These are phyloP conservation scores for Amblyopsis rosae DNA, from an alignment of 2,113 vertebrate genomes.

Conservation along the genomic window DNA sequence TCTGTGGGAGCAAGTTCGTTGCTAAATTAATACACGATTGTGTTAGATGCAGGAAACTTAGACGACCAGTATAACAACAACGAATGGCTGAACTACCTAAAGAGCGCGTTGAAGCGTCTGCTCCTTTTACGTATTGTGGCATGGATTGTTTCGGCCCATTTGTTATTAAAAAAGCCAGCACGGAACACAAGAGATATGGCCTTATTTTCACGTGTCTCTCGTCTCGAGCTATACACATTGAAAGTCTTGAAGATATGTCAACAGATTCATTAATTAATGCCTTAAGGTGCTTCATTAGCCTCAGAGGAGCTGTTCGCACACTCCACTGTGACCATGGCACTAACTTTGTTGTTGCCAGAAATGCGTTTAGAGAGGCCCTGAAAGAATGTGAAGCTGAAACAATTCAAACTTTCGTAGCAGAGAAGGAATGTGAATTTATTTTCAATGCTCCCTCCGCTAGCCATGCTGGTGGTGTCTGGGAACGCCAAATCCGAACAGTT, in stretches of 20 bases:
- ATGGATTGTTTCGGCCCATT: constrained; percentile 39
- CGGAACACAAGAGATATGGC: constrained; percentile 31
- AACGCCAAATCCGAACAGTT: constrained; percentile 9
- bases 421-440: constrained; percentile 25
- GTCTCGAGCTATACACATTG: constrained; percentile 24
- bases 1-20: constrained; percentile 9
- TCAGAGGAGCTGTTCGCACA: constrained; percentile 24
- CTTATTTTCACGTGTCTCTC: constrained; percentile 25
- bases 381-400: background rate
- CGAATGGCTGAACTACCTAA: constrained; percentile 12
- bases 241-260: constrained; percentile 35
- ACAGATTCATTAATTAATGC: constrained; percentile 31
- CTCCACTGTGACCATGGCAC: constrained; percentile 21
- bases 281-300: constrained; percentile 20
- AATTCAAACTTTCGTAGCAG: constrained; percentile 3
- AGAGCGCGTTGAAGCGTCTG: constrained; percentile 16
- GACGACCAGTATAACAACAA: background rate
- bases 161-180: constrained; percentile 4
- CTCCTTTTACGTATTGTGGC: background rate
- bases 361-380: constrained; percentile 19
- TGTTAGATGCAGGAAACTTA: background rate
- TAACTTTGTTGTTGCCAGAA: constrained; percentile 25
- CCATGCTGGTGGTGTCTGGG: constrained; percentile 26
- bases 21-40: background rate
- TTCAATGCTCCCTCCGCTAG: constrained; percentile 22